Percentiles rank a stretch among this genome's conserved stretches.
phyloP scores from a whole-genome alignment of 2,113 vertebrate species.

The Phalacrocorax pelagicus region DNA sequence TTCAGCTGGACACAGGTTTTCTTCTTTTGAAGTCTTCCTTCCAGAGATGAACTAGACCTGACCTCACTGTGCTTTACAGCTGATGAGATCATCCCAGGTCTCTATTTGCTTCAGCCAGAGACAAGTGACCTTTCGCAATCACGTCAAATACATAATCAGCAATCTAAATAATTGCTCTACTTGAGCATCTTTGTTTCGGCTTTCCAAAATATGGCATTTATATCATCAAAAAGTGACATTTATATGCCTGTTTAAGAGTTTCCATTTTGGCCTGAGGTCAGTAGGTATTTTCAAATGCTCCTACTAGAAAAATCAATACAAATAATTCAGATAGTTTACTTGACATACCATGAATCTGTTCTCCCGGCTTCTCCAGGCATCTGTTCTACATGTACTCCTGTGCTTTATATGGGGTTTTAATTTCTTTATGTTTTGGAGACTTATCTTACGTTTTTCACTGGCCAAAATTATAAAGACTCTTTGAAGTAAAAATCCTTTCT shows the following conservation, averaged over 20 bases:
- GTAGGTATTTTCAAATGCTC: background rate
- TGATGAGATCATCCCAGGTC: slow-evolving; percentile 52
- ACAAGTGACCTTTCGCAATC: slow-evolving; percentile 12
- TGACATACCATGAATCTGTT: background rate
- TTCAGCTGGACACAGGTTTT: background rate
- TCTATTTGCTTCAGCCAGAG: background rate
- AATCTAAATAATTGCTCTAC: slow-evolving; percentile 53
- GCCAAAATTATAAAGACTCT: background rate
- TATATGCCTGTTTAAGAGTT: slow-evolving; percentile 17
- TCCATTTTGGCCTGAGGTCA: slow-evolving; percentile 15
- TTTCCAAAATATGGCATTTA: background rate
- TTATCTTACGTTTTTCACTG: background rate
- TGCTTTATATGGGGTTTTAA: background rate
- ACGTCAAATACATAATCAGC: background rate
- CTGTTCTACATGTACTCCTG: background rate
- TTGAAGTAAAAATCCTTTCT: background rate
- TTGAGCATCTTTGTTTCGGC: slow-evolving; percentile 21
- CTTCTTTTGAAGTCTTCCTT: background rate
- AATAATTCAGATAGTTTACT: background rate
- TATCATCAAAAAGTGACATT: slow-evolving; percentile 16
- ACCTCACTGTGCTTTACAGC: slow-evolving; percentile 11
- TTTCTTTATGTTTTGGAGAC: background rate
- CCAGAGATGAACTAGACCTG: background rate
- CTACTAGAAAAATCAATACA: background rate
- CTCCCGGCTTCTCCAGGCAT: background rate